These are phyloP conservation scores for Numenius phaeopus DNA, from an alignment of 2,797 vertebrate species.

Conservation along the genomic window DNA sequence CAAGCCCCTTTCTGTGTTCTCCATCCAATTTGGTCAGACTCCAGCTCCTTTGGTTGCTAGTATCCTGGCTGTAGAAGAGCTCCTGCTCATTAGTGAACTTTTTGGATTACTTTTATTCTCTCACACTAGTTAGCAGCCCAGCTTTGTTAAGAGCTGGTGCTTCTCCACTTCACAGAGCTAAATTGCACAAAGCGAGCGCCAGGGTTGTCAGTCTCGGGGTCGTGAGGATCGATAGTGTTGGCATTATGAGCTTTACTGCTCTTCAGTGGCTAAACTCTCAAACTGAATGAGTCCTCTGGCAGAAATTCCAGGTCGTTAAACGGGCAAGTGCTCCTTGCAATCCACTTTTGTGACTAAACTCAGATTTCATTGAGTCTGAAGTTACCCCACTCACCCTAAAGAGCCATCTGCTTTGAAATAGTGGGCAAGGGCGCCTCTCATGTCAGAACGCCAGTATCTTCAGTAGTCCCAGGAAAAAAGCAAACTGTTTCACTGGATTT, in stretches of 20 bases:
- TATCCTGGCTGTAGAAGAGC: not conserved
- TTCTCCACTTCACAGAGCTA: conserved; percentile 2
- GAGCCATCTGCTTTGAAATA: not conserved
- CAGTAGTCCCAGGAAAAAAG: not conserved
- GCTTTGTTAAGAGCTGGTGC: conserved; percentile 5
- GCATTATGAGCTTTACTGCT: not conserved
- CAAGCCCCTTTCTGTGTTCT: not conserved
- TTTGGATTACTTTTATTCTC: not conserved
- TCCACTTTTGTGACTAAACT: conserved; percentile 33
- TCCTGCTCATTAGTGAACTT: not conserved
- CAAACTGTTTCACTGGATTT: not conserved
- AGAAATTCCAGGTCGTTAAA: conserved; percentile 45
- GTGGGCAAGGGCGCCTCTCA: not conserved
- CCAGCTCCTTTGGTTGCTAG: not conserved
- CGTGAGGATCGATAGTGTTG: not conserved
- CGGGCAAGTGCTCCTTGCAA: not conserved
- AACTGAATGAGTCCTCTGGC: conserved; percentile 41
- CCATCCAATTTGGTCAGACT: not conserved
- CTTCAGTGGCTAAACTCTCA: not conserved
- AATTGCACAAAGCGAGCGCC: not conserved
- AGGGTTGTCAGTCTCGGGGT: not conserved
- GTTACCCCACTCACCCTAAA: not conserved
- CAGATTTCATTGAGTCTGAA: not conserved
- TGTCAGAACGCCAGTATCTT: not conserved
- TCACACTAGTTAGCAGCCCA: not conserved